These are phyloP conservation scores for Diplodus puntazzo DNA, from an alignment of 2,797 vertebrate species.

Conservation along the genomic window DNA sequence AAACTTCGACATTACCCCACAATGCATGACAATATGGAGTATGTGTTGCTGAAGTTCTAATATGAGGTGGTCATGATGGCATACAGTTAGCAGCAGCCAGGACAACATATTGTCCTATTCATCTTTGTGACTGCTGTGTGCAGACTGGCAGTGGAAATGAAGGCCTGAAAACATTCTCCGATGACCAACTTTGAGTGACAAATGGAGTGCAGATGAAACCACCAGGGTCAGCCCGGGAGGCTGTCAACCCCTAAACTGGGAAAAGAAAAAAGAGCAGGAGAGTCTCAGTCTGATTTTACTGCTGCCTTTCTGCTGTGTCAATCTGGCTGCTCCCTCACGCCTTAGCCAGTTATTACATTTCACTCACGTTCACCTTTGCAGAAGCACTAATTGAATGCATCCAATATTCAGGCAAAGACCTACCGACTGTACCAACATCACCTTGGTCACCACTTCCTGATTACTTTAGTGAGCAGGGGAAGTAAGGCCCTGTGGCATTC, in stretches of 20 bases:
- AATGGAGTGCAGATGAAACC: constrained; percentile 84
- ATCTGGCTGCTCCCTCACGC: constrained; percentile 31
- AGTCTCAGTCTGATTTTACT: constrained; percentile 42
- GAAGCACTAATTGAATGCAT: constrained; percentile 66
- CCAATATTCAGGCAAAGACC: constrained; percentile 48
- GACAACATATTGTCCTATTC: constrained; percentile 73
- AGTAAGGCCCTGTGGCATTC: constrained; percentile 3
- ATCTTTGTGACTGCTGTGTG: constrained; percentile 80
- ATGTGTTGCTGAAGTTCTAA: constrained; percentile 60
- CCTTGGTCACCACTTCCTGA: constrained; percentile 51
- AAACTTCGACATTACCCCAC: constrained; percentile 1
- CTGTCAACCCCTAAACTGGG: constrained; percentile 80
- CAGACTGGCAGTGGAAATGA: constrained; percentile 75
- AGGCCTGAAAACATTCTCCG: constrained; percentile 76
- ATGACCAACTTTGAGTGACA: constrained; percentile 87
- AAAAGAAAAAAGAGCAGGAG: constrained; percentile 24
- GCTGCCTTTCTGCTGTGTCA: constrained; percentile 36
- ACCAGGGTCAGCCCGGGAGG: constrained; percentile 74
- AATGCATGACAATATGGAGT: constrained; percentile 7
- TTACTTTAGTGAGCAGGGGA: constrained; percentile 5
- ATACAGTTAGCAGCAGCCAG: constrained; percentile 68
- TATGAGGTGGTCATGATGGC: constrained; percentile 76
- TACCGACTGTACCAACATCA: constrained; percentile 46
- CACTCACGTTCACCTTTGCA: constrained; percentile 52
- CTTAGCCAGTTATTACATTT: constrained; percentile 50